These are phyloP conservation scores for Cyprinella venusta DNA, from an alignment of 2,797 vertebrate species.

Conservation along the genomic window DNA sequence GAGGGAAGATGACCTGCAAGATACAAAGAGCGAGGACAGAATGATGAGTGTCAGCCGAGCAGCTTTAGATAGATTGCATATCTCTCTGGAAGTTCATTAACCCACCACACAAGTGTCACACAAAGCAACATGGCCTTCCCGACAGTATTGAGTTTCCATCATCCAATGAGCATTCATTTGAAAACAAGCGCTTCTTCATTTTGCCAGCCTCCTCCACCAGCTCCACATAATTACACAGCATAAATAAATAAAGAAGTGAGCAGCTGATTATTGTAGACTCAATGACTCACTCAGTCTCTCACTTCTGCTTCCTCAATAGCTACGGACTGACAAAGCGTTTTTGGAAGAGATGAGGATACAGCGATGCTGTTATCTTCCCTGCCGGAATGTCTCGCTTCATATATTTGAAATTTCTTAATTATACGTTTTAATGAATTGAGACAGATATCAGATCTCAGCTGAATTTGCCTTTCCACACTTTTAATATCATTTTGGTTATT, in stretches of 20 bases:
- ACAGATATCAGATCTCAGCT: background rate
- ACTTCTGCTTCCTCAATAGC: slow-evolving; percentile 45
- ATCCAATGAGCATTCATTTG: slow-evolving; percentile 40
- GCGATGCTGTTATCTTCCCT: background rate
- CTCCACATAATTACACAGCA: slow-evolving; percentile 60
- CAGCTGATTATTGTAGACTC: slow-evolving; percentile 64
- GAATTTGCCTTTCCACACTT: background rate
- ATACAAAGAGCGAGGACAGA: background rate
- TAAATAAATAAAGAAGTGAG: slow-evolving; percentile 69
- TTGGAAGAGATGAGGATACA: slow-evolving; percentile 46
- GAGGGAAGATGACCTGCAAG: background rate
- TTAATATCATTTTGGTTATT: background rate
- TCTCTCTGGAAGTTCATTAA: slow-evolving; percentile 29
- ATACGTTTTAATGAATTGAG: slow-evolving; percentile 2
- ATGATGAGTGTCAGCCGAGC: background rate
- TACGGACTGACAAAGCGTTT: slow-evolving; percentile 13
- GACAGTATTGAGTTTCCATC: slow-evolving; percentile 38
- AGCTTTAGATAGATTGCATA: background rate
- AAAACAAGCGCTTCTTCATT: slow-evolving; percentile 30
- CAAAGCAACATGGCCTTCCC: background rate
- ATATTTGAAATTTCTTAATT: slow-evolving; percentile 15
- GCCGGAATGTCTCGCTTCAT: background rate
- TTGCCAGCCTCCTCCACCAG: slow-evolving; percentile 42
- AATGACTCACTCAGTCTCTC: slow-evolving; percentile 70
- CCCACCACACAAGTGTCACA: background rate